Percentiles rank a stretch among this genome's conserved stretches.
These are phyloP conservation scores for Aphis craccivora DNA, from an alignment of 1,140 invertebrate genomes.

Conservation along the genomic window DNA sequence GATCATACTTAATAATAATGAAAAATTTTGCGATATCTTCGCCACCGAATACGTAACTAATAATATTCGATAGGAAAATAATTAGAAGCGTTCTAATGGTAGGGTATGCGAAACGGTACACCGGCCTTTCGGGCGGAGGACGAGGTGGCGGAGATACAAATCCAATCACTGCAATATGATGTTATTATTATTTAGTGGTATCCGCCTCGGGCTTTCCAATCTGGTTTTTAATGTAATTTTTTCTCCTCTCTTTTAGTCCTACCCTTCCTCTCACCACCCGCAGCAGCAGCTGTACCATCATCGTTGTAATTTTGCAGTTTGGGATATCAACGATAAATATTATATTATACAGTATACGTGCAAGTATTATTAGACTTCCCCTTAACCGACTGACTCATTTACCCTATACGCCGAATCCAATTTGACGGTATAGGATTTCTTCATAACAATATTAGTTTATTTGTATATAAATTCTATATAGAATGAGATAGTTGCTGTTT, in stretches of 20 bases:
- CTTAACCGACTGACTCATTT: neutral
- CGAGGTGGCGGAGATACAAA: constrained; percentile 31
- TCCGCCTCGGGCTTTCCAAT: constrained; percentile 43
- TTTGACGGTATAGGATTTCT: neutral
- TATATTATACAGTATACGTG: neutral
- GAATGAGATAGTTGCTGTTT: neutral
- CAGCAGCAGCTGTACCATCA: neutral
- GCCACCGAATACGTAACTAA: constrained; percentile 17
- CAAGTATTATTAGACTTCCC: neutral
- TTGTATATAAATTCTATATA: too few species aligned
- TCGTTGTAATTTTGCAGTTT: neutral
- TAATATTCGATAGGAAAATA: constrained; percentile 48
- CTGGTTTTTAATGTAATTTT: constrained; percentile 51
- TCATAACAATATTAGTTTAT: too few species aligned
- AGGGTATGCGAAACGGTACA: constrained; percentile 52
- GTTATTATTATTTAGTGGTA: constrained; percentile 54
- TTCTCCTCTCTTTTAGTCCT: neutral
- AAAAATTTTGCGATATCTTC: constrained; percentile 28
- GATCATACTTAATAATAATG: neutral
- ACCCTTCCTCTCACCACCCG: neutral
- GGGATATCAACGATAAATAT: neutral
- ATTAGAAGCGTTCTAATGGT: constrained; percentile 50
- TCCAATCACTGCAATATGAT: constrained; percentile 56
- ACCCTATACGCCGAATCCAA: neutral
- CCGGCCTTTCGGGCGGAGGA: constrained; percentile 28